Evolutionary conservation across 2,888 invertebrate species (phyloP).

Genomic region (Netelia virgata): DNA sequence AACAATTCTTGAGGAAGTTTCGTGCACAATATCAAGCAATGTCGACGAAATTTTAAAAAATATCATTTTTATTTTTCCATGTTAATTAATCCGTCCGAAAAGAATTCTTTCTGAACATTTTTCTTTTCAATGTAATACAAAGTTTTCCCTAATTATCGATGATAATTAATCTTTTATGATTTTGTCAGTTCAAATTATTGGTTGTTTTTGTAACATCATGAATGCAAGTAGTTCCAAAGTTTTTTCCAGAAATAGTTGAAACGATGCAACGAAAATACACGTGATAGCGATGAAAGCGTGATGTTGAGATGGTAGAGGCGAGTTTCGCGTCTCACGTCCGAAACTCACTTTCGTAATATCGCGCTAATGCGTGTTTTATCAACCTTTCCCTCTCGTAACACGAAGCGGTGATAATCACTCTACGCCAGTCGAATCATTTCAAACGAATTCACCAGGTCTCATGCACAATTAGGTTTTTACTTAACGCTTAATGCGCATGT

Average conservation of each 20-base stretch:
- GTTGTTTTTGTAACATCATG: no score
- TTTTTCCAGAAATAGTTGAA: not conserved
- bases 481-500: not conserved
- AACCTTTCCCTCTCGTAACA: conserved; percentile 15
- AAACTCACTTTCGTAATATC: conserved; percentile 6
- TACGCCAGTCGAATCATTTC: not conserved
- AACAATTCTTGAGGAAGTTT: no score
- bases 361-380: not conserved
- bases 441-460: conserved; percentile 16
- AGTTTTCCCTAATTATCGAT: no score
- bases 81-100: no score
- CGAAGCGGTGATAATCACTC: not conserved
- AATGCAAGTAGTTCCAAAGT: no score
- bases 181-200: no score
- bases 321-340: not conserved
- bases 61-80: no score
- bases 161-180: no score
- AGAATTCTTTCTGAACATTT: no score
- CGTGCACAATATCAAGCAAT: no score
- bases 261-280: not conserved
- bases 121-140: no score
- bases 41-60: no score
- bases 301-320: not conserved
- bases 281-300: conserved; percentile 13
- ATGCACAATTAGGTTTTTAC: conserved; percentile 15